These are phyloP conservation scores for Henicopernis longicauda DNA, from an alignment of 2,113 vertebrate species.

Conservation along the genomic window DNA sequence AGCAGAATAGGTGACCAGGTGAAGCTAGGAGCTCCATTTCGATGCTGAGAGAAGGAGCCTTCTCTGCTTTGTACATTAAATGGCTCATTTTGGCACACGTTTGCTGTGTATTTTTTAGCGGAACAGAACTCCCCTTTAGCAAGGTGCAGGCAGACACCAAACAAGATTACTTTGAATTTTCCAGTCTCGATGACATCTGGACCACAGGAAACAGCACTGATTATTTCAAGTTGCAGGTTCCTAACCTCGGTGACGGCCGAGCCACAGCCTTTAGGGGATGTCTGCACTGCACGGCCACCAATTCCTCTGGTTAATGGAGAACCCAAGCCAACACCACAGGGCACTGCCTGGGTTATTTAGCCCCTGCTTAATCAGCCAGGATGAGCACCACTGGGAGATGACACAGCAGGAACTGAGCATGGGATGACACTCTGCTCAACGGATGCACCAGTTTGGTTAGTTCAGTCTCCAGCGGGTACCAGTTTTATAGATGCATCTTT, in stretches of 20 bases:
- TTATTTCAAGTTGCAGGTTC: background rate
- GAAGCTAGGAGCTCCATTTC: background rate
- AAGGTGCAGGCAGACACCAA: background rate
- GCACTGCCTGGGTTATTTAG: background rate
- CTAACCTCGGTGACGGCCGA: fast-evolving
- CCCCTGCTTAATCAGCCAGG: background rate
- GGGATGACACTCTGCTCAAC: background rate
- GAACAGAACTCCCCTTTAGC: slow-evolving; percentile 13
- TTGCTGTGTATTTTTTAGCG: fast-evolving
- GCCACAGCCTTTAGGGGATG: background rate
- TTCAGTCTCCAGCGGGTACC: background rate
- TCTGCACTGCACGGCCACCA: background rate
- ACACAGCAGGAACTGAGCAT: background rate
- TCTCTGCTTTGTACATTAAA: background rate
- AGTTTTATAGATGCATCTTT: background rate
- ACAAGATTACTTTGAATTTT: background rate
- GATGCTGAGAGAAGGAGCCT: background rate
- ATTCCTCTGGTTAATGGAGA: background rate
- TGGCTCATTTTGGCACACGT: background rate
- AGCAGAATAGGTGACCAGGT: background rate
- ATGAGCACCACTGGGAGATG: background rate
- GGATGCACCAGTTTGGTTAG: background rate
- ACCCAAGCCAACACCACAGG: background rate
- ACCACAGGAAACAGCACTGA: background rate
- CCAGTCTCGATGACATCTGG: background rate